These are phyloP conservation scores for Pseudolycoriella hygida DNA, from an alignment of 2,888 invertebrate species.

Conservation along the genomic window DNA sequence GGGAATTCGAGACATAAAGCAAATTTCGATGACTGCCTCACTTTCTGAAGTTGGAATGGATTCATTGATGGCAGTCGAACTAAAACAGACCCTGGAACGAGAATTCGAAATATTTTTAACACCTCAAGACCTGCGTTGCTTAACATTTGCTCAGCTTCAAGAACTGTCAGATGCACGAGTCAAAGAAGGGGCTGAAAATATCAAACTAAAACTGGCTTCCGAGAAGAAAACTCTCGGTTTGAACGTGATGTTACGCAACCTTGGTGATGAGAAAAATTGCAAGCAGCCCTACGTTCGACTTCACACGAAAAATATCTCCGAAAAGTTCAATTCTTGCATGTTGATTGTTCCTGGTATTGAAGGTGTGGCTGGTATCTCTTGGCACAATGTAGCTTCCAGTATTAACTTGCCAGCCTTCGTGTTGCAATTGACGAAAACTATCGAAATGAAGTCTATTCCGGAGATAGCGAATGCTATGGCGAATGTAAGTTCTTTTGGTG, in stretches of 20 bases:
- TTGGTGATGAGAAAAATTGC: slow-evolving; percentile 39
- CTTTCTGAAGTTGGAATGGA: slow-evolving; percentile 91
- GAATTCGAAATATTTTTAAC: slow-evolving; percentile 76
- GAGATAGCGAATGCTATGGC: slow-evolving; percentile 18
- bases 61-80: slow-evolving; percentile 93
- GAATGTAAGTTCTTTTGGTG: slow-evolving; percentile 17
- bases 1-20: slow-evolving; percentile 49
- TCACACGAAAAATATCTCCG: slow-evolving; percentile 22
- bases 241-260: slow-evolving; percentile 37
- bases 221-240: slow-evolving; percentile 30
- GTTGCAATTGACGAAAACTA: slow-evolving; percentile 21
- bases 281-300: slow-evolving; percentile 36
- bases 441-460: slow-evolving; percentile 15
- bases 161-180: slow-evolving; percentile 16
- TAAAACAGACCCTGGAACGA: slow-evolving; percentile 79
- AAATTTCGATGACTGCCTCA: slow-evolving; percentile 47
- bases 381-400: slow-evolving; percentile 21
- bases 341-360: slow-evolving; percentile 51
- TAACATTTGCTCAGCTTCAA: slow-evolving; percentile 32
- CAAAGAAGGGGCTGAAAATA: slow-evolving; percentile 17
- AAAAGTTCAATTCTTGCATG: slow-evolving; percentile 16
- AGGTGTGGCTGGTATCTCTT: slow-evolving; percentile 35
- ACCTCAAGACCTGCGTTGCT: slow-evolving; percentile 64
- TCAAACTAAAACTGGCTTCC: slow-evolving; percentile 21
- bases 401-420: slow-evolving; percentile 18